Conservation (phyloP, 23 tunicate species). For the Ascidia mentula region DNA sequence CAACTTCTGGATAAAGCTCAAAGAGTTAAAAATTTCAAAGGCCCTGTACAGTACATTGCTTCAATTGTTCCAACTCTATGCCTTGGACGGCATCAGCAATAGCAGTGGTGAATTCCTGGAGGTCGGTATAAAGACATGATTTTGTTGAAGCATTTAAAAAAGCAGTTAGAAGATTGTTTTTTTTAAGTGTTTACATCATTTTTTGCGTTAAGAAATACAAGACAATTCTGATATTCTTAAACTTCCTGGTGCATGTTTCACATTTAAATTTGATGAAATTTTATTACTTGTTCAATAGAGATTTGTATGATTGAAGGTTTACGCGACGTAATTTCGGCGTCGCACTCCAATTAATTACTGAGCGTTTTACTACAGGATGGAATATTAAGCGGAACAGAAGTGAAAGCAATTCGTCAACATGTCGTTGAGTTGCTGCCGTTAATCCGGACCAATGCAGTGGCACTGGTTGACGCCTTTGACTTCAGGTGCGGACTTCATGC, state of each 20-base stretch:
- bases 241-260: too few species aligned
- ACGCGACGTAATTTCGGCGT: too few species aligned
- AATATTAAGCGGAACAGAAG: constrained; percentile 50
- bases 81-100: constrained; percentile 72
- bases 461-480: constrained; percentile 84
- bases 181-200: too few species aligned
- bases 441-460: constrained; percentile 79
- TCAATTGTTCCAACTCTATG: constrained; percentile 65
- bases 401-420: constrained; percentile 62
- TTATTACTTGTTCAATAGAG: too few species aligned
- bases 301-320: too few species aligned
- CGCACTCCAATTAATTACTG: not conserved
- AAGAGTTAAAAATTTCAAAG: constrained; percentile 16
- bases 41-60: constrained; percentile 28
- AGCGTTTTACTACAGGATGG: constrained; percentile 43
- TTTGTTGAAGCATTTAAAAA: too few species aligned
- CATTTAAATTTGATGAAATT: too few species aligned
- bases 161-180: too few species aligned
- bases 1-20: constrained; percentile 47
- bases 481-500: constrained; percentile 31
- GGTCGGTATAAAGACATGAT: too few species aligned
- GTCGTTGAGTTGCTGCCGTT: constrained; percentile 69
- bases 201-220: too few species aligned
- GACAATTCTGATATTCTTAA: too few species aligned
- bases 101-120: constrained; percentile 91